phyloP scores from a whole-genome alignment of 2,888 invertebrate species.

The Conus canariensis region DNA sequence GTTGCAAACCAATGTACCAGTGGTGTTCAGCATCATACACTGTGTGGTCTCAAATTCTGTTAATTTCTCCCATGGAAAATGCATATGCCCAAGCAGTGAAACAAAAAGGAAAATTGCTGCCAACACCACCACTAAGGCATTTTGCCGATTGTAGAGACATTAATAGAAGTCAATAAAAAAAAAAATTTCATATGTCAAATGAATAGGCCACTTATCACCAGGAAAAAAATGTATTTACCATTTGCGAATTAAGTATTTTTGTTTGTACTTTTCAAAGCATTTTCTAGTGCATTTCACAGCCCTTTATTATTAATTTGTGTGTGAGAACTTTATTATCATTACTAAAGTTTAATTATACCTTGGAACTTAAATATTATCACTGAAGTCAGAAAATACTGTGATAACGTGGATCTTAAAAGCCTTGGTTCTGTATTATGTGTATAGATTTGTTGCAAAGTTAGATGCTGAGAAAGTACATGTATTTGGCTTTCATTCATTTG shows the following conservation, averaged over 20 bases:
- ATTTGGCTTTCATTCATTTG: neutral
- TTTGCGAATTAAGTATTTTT: neutral
- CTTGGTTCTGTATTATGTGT: neutral
- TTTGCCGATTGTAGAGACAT: too few species aligned
- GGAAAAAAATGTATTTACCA: neutral
- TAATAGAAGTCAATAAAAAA: too few species aligned
- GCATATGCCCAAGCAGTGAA: too few species aligned
- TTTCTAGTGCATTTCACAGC: neutral
- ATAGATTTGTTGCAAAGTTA: neutral
- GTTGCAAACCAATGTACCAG: too few species aligned
- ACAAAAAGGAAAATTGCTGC: too few species aligned
- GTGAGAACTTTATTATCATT: neutral
- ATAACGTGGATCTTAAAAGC: neutral
- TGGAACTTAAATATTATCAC: neutral
- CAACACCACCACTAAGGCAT: too few species aligned
- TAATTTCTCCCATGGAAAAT: too few species aligned
- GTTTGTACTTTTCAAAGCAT: neutral
- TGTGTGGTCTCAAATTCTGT: too few species aligned
- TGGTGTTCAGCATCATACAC: too few species aligned
- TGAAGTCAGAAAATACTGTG: conserved; percentile 22
- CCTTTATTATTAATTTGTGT: neutral
- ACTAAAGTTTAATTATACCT: too few species aligned
- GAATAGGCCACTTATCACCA: neutral
- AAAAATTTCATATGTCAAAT: too few species aligned
- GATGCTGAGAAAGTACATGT: neutral